phyloP scores from a whole-genome alignment of 2,113 vertebrate species.

The Phylloscopus trochiloides region DNA sequence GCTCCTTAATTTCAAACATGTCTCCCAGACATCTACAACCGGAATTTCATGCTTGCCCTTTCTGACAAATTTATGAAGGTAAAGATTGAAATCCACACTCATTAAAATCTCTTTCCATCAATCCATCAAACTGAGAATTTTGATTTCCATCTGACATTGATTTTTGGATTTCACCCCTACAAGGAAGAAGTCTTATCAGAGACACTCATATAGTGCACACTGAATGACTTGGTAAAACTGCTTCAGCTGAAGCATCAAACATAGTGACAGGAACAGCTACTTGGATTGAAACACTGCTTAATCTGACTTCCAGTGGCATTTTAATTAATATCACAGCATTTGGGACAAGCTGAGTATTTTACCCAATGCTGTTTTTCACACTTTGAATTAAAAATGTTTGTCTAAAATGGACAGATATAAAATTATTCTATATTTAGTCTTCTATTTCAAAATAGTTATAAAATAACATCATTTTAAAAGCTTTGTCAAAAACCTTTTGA shows the following conservation, averaged over 20 bases:
- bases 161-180: conserved; percentile 58
- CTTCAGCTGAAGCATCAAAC: conserved; percentile 43
- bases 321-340: neutral
- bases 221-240: conserved; percentile 39
- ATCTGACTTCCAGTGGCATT: conserved; percentile 15
- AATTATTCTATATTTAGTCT: neutral
- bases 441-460: neutral
- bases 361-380: neutral
- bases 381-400: neutral
- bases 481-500: neutral
- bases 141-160: conserved; percentile 70
- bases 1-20: conserved; percentile 17
- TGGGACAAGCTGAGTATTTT: neutral
- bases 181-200: conserved; percentile 59
- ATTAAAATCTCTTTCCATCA: conserved; percentile 64
- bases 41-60: conserved; percentile 41
- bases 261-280: conserved; percentile 28
- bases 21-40: conserved; percentile 41
- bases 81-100: conserved; percentile 50
- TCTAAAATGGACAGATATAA: neutral
- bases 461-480: neutral
- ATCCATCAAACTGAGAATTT: conserved; percentile 47
- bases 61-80: conserved; percentile 43
- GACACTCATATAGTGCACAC: conserved; percentile 25
- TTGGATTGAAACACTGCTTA: conserved; percentile 28